A percentile compares a stretch with the other conserved stretches of the same genome.
phyloP scores from a whole-genome alignment of 2,113 vertebrate species.

The Lipophrys pholis region DNA sequence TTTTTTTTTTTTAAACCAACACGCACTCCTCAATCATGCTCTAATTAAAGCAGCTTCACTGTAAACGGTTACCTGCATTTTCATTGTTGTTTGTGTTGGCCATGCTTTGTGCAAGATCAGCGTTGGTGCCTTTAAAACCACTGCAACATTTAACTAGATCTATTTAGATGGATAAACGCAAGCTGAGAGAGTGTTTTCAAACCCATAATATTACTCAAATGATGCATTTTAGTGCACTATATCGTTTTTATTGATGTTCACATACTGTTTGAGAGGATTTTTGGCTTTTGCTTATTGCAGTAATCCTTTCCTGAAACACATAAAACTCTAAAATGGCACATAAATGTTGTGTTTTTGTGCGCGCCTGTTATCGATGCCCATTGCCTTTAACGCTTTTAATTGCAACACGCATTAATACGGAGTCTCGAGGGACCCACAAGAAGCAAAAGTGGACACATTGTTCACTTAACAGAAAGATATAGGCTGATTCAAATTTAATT shows the following conservation, averaged over 20 bases:
- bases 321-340: background rate
- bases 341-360: background rate
- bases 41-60: background rate
- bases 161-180: conserved; percentile 11
- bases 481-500: no score
- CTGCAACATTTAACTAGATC: conserved; percentile 5
- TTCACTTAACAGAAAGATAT: no score
- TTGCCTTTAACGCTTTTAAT: no score
- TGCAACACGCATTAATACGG: no score
- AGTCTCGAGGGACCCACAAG: no score
- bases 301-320: background rate
- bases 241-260: background rate
- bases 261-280: background rate
- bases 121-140: conserved; percentile 21
- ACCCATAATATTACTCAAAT: no score
- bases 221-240: background rate
- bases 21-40: background rate
- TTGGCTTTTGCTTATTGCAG: conserved; percentile 7
- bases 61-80: conserved; percentile 14
- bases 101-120: background rate
- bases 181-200: background rate
- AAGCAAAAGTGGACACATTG: no score
- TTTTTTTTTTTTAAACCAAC: conserved; percentile 11
- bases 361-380: background rate
- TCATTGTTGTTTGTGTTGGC: conserved; percentile 6